Evolutionary conservation across 1,140 invertebrate species (phyloP).

Genomic region (Neoseiulus cucumeris): DNA sequence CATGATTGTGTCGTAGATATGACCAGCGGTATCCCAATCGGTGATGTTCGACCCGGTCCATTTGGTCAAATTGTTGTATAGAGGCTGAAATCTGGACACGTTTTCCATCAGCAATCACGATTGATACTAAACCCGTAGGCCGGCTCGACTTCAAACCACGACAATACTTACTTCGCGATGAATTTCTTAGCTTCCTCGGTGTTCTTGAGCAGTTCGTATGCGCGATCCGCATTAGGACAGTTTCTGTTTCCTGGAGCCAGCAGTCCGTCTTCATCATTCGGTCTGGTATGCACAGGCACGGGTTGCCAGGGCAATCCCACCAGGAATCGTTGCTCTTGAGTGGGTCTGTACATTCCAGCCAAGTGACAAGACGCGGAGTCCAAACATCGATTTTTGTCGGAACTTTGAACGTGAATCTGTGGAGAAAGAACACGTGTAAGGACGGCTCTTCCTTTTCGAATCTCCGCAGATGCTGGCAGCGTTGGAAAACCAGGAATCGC

Average conservation of each 20-base stretch:
- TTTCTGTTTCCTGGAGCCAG: conserved; percentile 1
- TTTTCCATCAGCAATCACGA: too few species aligned
- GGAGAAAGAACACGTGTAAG: too few species aligned
- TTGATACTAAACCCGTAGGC: too few species aligned
- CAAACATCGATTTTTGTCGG: conserved; percentile 1
- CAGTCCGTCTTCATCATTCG: conserved; percentile 5
- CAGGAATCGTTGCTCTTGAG: background rate
- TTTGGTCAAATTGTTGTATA: background rate
- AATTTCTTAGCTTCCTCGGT: background rate
- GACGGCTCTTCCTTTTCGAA: too few species aligned
- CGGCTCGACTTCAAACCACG: too few species aligned
- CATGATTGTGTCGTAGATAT: background rate
- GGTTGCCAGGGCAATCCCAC: background rate
- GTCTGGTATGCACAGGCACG: conserved; percentile 8
- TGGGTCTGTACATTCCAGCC: conserved; percentile 1
- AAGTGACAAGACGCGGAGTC: conserved; percentile 5
- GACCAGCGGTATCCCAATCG: background rate
- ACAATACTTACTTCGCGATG: background rate
- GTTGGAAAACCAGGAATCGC: background rate
- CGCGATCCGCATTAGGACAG: conserved; percentile 2
- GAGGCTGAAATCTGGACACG: background rate
- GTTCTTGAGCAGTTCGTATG: background rate
- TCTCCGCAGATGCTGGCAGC: too few species aligned
- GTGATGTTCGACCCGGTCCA: background rate
- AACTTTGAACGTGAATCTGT: background rate